These are phyloP conservation scores for Euzophera pinguis DNA, from an alignment of 2,888 invertebrate genomes.

Conservation along the genomic window DNA sequence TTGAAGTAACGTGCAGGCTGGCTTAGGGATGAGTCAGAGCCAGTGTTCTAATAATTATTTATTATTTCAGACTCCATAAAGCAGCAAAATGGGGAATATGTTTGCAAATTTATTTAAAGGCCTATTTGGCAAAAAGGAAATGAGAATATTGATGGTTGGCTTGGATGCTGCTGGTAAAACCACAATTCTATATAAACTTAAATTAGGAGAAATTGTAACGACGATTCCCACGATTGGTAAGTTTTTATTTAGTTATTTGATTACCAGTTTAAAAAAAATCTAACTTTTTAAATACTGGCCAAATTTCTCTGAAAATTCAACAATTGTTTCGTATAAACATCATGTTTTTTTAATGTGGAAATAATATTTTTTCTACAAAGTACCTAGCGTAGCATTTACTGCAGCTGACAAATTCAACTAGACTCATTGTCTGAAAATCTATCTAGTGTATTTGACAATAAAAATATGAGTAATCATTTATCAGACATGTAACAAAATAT, in stretches of 20 bases:
- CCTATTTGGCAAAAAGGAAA: constrained; percentile 99
- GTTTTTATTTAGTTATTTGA: constrained; percentile 43
- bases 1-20: constrained; percentile 63
- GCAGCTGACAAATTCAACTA: too few species aligned
- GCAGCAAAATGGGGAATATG: constrained; percentile 96
- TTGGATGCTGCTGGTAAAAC: constrained; percentile 99
- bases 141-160: constrained; percentile 99
- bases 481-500: too few species aligned
- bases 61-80: constrained; percentile 74
- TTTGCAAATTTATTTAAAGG: constrained; percentile 99
- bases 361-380: too few species aligned
- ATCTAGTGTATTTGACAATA: too few species aligned
- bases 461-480: too few species aligned
- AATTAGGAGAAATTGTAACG: constrained; percentile 99
- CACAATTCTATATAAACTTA: constrained; percentile 99
- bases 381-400: too few species aligned
- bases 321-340: too few species aligned
- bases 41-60: constrained; percentile 43
- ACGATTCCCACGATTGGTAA: constrained; percentile 99
- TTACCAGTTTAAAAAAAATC: too few species aligned
- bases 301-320: too few species aligned
- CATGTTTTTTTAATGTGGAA: too few species aligned
- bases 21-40: constrained; percentile 65
- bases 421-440: too few species aligned
- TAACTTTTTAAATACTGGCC: too few species aligned